Evolutionary conservation across 2,888 invertebrate species (phyloP).

Genomic region (Crioceris asparagi): DNA sequence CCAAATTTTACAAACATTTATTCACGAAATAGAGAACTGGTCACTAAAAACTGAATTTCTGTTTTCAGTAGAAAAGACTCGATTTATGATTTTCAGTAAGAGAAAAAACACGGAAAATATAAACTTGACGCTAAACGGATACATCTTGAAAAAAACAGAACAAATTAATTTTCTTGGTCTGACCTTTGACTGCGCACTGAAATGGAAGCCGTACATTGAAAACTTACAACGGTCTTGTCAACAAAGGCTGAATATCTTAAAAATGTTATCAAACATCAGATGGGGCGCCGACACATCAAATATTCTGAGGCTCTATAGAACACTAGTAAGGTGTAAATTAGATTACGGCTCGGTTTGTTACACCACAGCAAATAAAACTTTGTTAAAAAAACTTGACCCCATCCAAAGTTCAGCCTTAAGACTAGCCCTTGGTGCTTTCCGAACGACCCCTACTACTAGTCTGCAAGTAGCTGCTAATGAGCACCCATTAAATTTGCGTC

Average conservation of each 20-base stretch:
- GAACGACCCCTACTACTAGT: conserved; percentile 3
- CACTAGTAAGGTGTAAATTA: conserved; percentile 1
- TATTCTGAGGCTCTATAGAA: conserved; percentile 1
- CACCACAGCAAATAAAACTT: conserved; percentile 3
- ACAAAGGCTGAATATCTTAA: conserved; percentile 1
- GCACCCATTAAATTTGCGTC: conserved; percentile 3
- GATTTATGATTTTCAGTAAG: neutral
- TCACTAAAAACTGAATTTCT: no score
- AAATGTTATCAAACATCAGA: conserved; percentile 1
- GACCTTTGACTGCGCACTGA: conserved; percentile 3
- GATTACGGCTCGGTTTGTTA: conserved; percentile 3
- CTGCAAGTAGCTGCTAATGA: conserved; percentile 1
- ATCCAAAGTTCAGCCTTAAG: conserved; percentile 4
- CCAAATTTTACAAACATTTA: neutral
- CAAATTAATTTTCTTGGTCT: conserved; percentile 3
- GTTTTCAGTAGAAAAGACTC: no score
- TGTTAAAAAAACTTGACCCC: conserved; percentile 3
- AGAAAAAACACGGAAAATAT: neutral
- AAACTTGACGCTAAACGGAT: neutral
- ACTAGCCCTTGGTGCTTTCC: conserved; percentile 3
- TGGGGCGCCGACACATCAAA: conserved; percentile 5
- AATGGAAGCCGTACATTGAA: conserved; percentile 3
- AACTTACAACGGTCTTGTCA: conserved; percentile 1
- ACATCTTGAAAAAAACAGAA: neutral
- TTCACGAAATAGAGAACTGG: neutral